Base-by-base conservation (phyloP, 1,140 invertebrate species). In the Formica selysi region DNA sequence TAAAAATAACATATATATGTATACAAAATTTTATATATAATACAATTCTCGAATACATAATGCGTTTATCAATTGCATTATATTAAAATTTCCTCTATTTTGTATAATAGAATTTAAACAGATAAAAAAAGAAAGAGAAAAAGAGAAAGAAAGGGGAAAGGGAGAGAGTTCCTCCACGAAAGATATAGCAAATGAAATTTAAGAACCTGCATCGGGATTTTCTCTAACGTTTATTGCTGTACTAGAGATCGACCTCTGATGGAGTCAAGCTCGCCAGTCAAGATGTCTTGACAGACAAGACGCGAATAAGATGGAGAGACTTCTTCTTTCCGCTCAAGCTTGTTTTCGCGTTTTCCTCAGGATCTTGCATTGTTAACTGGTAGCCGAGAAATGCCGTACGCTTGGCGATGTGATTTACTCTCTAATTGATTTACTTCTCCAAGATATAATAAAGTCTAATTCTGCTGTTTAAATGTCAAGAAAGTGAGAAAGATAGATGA, bases 181-280 rank as follows among this genome's bases (percentile, higher is more conserved):
- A 51, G 54, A 78, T 62, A 76, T 26, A 6, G 59, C 13, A 71
- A 87, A 74, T 51, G 44, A 88, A 32, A 71, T 41, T 41, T 62
- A 51, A 62, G 36, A 86, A 80, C 54, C 36, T 29, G 19, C 51
- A 59, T 79, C 11, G 51, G 44, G 74, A 80, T 64, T 26, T 51
- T 44, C 48, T 51, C 76, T 65, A 80, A 79, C 62, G 48, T 57
- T 61, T 48, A 51, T 79, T 44, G 48, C 76, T 62, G 19, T 57
- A 44, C 61, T 61, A 79, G 74, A 85, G 83, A 85, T 85, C 83
- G 74, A 80, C 74, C 74, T 85, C 51, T 85, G 36, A 22, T 38
- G 59, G 10, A 67, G 61, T 80, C 64, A 62, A 85, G 59, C 81
- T 59, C 22, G 13, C 61, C 32, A 73, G 79, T 73, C 51, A 38